phyloP scores from a whole-genome alignment of 2,888 invertebrate species.

The Ypsolopha scabrella region DNA sequence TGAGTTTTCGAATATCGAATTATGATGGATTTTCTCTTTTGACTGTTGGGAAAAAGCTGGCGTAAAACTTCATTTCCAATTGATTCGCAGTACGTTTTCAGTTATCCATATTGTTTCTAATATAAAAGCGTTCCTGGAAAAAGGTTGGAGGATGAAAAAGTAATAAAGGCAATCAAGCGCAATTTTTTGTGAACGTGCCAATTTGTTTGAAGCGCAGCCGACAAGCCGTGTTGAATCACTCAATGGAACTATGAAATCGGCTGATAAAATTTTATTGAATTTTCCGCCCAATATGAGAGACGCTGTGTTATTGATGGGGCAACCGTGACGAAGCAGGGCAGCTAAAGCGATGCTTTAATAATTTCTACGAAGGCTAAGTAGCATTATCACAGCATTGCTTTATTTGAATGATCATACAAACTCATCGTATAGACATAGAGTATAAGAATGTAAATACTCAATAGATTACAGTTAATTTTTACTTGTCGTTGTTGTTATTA shows the following conservation, averaged over 20 bases:
- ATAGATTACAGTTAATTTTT: too few relatives aligned
- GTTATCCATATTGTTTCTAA: neutral
- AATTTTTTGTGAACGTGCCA: slow-evolving; percentile 13
- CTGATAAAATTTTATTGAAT: slow-evolving; percentile 61
- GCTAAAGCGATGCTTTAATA: slow-evolving; percentile 21
- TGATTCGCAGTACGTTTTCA: neutral
- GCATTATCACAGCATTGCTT: too few relatives aligned
- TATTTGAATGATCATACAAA: too few relatives aligned
- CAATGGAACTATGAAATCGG: slow-evolving; percentile 41
- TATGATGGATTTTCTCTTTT: slow-evolving; percentile 22
- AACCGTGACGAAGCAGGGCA: slow-evolving; percentile 37
- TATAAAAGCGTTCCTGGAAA: neutral
- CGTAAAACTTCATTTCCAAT: neutral
- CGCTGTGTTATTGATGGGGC: slow-evolving; percentile 51
- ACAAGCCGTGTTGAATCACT: slow-evolving; percentile 20
- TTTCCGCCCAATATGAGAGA: slow-evolving; percentile 52
- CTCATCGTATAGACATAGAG: too few relatives aligned
- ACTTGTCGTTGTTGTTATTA: too few relatives aligned
- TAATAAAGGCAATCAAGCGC: slow-evolving; percentile 6
- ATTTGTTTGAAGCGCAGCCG: slow-evolving; percentile 24
- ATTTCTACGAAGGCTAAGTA: neutral
- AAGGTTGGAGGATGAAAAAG: neutral
- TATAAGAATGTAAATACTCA: too few relatives aligned
- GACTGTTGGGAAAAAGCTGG: neutral
- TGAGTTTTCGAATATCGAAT: slow-evolving; percentile 49